Conservation (phyloP, 2,888 invertebrate species). For the Lycophotia porphyrea region DNA sequence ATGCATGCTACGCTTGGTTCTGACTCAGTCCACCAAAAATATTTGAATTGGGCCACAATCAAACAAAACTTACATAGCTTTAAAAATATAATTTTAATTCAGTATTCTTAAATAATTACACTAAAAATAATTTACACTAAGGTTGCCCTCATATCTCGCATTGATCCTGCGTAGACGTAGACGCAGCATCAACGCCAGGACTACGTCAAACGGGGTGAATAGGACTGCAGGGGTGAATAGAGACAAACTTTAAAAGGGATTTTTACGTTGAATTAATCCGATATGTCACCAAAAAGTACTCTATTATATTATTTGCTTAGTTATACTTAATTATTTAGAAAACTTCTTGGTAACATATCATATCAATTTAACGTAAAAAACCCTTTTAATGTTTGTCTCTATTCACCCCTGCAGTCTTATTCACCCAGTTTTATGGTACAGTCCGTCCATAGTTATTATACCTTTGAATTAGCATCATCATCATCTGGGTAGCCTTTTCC, state of each 20-base stretch:
- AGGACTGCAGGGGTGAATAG: too few species aligned
- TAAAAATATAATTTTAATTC: constrained; percentile 48
- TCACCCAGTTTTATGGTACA: too few species aligned
- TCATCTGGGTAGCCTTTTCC: not conserved
- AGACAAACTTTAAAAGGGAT: too few species aligned
- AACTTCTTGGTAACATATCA: too few species aligned
- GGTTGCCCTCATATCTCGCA: not conserved
- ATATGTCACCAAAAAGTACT: too few species aligned
- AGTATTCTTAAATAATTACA: constrained; percentile 27
- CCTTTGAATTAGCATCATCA: not conserved
- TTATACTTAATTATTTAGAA: too few species aligned
- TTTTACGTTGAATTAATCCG: too few species aligned
- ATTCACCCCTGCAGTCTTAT: too few species aligned
- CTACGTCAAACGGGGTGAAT: too few species aligned
- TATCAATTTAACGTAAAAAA: too few species aligned
- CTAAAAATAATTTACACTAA: constrained; percentile 23
- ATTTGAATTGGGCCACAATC: not conserved
- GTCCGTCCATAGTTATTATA: not conserved
- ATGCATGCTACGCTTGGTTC: not conserved
- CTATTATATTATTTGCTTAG: too few species aligned
- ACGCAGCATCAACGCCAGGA: not conserved
- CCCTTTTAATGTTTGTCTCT: too few species aligned
- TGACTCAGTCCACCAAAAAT: not conserved
- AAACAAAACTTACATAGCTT: constrained; percentile 5
- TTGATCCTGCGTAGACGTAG: not conserved